Conservation (phyloP, 1,140 invertebrate genomes). For the Drosophila ogumai region DNA sequence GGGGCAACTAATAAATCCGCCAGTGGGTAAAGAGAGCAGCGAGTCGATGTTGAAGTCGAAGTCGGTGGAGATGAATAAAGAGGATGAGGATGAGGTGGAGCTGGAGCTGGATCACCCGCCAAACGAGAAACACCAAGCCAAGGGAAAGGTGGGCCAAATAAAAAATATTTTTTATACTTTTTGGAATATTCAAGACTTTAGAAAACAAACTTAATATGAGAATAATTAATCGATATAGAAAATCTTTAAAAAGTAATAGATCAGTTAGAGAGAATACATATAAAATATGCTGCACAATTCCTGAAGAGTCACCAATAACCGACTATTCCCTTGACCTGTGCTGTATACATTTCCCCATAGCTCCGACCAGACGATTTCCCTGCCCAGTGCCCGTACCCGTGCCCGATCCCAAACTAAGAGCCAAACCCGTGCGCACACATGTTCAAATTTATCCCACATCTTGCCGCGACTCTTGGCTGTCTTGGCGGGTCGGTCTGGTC, state of each 20-base stretch:
- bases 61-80: conserved; percentile 14
- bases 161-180: neutral
- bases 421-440: conserved; percentile 30
- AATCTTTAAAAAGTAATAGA: neutral
- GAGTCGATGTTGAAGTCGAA: conserved; percentile 45
- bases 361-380: conserved; percentile 28
- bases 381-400: conserved; percentile 41
- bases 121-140: neutral
- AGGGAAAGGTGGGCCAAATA: neutral
- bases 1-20: conserved; percentile 78
- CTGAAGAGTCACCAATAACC: neutral
- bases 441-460: conserved; percentile 75
- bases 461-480: conserved; percentile 21
- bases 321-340: conserved; percentile 20
- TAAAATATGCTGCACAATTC: neutral
- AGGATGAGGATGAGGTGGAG: neutral
- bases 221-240: neutral
- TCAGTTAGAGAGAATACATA: neutral
- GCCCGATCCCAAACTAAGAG: neutral
- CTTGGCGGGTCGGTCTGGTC: conserved; percentile 7
- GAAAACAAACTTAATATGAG: neutral
- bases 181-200: neutral
- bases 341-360: conserved; percentile 50
- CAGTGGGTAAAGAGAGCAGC: conserved; percentile 84
- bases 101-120: conserved; percentile 7